A percentile compares a stretch with the other conserved stretches of the same genome.
These are phyloP conservation scores for Drosophila pseudoananassae DNA, from an alignment of 1,140 invertebrate species.

Conservation along the genomic window DNA sequence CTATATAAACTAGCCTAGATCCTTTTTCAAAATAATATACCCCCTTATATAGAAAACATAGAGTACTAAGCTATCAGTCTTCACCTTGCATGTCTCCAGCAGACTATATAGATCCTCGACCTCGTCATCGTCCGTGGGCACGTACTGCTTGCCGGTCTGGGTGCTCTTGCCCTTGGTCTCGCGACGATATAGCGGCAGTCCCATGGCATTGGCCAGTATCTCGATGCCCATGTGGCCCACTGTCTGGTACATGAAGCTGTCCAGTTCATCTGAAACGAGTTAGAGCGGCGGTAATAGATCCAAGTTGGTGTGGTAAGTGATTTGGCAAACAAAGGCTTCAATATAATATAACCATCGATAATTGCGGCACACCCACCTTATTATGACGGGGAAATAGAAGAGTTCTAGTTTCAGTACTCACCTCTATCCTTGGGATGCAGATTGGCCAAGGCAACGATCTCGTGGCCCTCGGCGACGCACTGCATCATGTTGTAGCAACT, in stretches of 20 bases:
- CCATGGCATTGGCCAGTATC: conserved; percentile 96
- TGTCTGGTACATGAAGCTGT: conserved; percentile 99
- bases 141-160: conserved; percentile 92
- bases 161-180: conserved; percentile 92
- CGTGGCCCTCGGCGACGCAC: conserved; percentile 97
- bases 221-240: conserved; percentile 98
- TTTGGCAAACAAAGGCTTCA: conserved; percentile 17
- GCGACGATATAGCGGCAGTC: conserved; percentile 94
- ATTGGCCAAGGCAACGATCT: conserved; percentile 98
- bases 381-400: not conserved
- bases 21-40: no score
- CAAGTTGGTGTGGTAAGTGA: conserved; percentile 16
- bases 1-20: no score
- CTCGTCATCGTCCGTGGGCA: conserved; percentile 95
- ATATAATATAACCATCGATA: not conserved
- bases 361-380: not conserved
- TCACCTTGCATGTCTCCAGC: conserved; percentile 93
- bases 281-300: conserved; percentile 20
- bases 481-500: conserved; percentile 99
- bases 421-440: conserved; percentile 94
- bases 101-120: conserved; percentile 98
- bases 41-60: no score
- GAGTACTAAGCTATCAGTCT: not conserved
- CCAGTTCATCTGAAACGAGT: conserved; percentile 93
- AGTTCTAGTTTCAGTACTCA: conserved; percentile 75